A percentile compares a stretch with the other conserved stretches of the same genome.
These are phyloP conservation scores for Rhynchotus rufescens DNA, from an alignment of 2,797 vertebrate genomes.

Conservation along the genomic window DNA sequence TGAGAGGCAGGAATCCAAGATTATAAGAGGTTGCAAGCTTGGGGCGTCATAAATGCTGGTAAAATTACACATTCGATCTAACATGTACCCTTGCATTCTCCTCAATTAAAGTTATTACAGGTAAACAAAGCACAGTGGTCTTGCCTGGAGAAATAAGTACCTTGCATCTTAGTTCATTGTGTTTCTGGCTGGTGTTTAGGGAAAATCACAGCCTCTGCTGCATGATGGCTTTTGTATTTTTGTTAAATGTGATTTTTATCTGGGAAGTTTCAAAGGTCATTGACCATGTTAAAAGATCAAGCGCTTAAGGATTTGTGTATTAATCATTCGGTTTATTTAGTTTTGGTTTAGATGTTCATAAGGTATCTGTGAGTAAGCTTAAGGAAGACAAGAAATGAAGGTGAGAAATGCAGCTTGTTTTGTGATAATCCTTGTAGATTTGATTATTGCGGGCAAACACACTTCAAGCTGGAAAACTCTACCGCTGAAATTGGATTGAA, in stretches of 20 bases:
- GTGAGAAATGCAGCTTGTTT: background rate
- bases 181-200: background rate
- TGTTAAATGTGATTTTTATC: background rate
- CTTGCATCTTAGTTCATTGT: background rate
- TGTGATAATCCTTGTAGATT: conserved; percentile 38
- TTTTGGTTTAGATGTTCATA: background rate
- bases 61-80: background rate
- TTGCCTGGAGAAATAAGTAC: background rate
- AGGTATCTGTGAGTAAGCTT: background rate
- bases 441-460: conserved; percentile 30
- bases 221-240: conserved; percentile 1
- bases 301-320: background rate
- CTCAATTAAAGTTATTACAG: background rate
- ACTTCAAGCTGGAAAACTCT: conserved; percentile 30
- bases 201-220: background rate
- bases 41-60: background rate
- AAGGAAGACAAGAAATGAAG: background rate
- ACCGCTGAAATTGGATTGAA: conserved; percentile 34
- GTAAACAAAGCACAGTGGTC: background rate
- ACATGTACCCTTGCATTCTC: background rate
- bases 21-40: background rate
- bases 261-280: background rate
- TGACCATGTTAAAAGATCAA: background rate
- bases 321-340: conserved; percentile 16
- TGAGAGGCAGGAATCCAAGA: background rate